These are phyloP conservation scores for Orthosia cruda DNA, from an alignment of 2,888 invertebrate species.

Conservation along the genomic window DNA sequence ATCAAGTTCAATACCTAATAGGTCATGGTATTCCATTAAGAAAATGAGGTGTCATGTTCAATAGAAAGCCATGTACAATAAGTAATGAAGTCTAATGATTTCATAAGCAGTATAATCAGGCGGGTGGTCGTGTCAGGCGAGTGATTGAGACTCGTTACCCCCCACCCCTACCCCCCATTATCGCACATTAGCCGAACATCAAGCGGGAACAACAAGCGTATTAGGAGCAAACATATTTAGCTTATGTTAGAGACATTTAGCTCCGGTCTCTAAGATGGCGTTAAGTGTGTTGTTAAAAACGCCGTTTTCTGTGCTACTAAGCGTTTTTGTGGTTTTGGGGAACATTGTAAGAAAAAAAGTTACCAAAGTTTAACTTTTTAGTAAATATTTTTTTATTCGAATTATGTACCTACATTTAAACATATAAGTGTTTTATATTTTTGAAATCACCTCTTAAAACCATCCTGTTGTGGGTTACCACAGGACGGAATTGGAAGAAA, in stretches of 20 bases:
- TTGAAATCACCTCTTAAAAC: too few relatives aligned
- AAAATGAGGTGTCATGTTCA: conserved; percentile 33
- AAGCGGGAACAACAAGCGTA: conserved; percentile 72
- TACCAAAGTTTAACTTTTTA: too few relatives aligned
- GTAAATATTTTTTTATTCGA: too few relatives aligned
- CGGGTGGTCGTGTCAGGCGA: conserved; percentile 55
- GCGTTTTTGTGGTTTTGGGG: not conserved
- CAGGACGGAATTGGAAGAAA: too few relatives aligned
- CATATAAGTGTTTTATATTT: too few relatives aligned
- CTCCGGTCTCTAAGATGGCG: conserved; percentile 15
- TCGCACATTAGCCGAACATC: conserved; percentile 78
- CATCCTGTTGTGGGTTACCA: too few relatives aligned
- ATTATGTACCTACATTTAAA: too few relatives aligned
- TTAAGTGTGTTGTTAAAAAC: conserved; percentile 1
- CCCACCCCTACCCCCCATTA: conserved; percentile 69
- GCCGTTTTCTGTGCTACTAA: not conserved
- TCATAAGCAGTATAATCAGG: conserved; percentile 54
- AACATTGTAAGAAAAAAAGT: too few relatives aligned
- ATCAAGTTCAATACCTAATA: conserved; percentile 21
- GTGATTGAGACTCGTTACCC: conserved; percentile 70
- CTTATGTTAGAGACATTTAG: conserved; percentile 37
- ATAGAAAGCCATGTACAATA: conserved; percentile 33
- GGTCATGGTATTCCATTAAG: conserved; percentile 16
- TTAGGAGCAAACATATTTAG: conserved; percentile 61
- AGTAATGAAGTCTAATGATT: conserved; percentile 57